Percentiles rank a stretch among this genome's conserved stretches.
These are phyloP conservation scores for Characodon lateralis DNA, from an alignment of 2,797 vertebrate species.

Conservation along the genomic window DNA sequence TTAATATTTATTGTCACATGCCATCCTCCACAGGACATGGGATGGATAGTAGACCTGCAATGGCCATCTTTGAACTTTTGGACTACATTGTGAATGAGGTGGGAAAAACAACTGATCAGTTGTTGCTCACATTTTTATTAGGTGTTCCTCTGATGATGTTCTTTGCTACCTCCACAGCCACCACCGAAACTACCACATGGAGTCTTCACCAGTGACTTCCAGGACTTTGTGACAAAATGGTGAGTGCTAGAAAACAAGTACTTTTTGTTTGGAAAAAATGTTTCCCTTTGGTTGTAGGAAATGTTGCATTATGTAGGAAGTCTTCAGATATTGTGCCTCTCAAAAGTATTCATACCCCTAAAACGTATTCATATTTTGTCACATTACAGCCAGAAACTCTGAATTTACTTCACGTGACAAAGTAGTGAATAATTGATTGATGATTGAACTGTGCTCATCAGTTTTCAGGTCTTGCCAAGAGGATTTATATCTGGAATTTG, in stretches of 20 bases:
- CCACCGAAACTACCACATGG: conserved; percentile 93
- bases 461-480: background rate
- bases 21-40: conserved; percentile 84
- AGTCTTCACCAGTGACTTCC: conserved; percentile 93
- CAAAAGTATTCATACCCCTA: background rate
- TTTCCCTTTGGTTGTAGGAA: background rate
- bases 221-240: conserved; percentile 96
- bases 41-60: conserved; percentile 92
- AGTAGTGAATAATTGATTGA: background rate
- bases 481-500: background rate
- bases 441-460: too few relatives aligned
- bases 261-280: background rate
- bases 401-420: background rate
- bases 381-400: background rate
- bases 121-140: background rate
- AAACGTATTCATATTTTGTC: background rate
- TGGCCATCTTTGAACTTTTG: conserved; percentile 98
- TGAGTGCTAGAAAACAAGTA: conserved; percentile 23
- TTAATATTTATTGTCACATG: conserved; percentile 19
- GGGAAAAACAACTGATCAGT: conserved; percentile 48
- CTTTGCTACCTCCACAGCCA: conserved; percentile 77
- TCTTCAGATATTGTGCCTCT: background rate
- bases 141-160: conserved; percentile 28
- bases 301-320: background rate
- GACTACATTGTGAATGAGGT: conserved; percentile 99